phyloP scores from a whole-genome alignment of 1,140 invertebrate genomes.

The Patella vulgata region DNA sequence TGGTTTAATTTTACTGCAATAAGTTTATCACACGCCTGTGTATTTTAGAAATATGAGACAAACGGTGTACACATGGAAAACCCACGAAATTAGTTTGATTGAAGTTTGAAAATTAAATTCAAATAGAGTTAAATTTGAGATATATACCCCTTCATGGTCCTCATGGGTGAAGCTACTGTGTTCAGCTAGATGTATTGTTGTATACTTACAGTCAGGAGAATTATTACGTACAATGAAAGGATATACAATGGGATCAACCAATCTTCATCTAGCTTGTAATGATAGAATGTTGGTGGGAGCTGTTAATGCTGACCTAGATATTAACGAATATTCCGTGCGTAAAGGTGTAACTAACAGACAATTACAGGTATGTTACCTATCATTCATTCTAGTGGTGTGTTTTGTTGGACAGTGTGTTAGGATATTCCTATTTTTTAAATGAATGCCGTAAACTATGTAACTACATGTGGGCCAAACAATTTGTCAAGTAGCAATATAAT shows the following conservation, averaged over 20 bases:
- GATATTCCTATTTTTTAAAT: no score
- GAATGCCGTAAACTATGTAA: no score
- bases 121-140: no score
- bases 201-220: slow-evolving; percentile 60
- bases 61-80: no score
- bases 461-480: no score
- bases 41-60: no score
- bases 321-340: slow-evolving; percentile 56
- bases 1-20: slow-evolving; percentile 1
- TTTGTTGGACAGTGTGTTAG: no score
- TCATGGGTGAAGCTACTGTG: slow-evolving; percentile 59
- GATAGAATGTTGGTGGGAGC: slow-evolving; percentile 63
- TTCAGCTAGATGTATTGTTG: background rate
- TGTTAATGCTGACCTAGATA: slow-evolving; percentile 63
- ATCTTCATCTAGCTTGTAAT: slow-evolving; percentile 62
- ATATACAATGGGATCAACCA: slow-evolving; percentile 61
- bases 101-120: no score
- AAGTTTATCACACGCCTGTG: no score
- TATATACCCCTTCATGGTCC: no score
- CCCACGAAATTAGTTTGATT: no score
- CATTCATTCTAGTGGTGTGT: background rate
- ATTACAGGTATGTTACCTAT: slow-evolving; percentile 60
- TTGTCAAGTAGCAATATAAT: no score
- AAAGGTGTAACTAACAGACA: slow-evolving; percentile 61
- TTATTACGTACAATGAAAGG: slow-evolving; percentile 65